Base-by-base conservation (phyloP, 2,888 invertebrate genomes). In the Trimorus sp. region DNA sequence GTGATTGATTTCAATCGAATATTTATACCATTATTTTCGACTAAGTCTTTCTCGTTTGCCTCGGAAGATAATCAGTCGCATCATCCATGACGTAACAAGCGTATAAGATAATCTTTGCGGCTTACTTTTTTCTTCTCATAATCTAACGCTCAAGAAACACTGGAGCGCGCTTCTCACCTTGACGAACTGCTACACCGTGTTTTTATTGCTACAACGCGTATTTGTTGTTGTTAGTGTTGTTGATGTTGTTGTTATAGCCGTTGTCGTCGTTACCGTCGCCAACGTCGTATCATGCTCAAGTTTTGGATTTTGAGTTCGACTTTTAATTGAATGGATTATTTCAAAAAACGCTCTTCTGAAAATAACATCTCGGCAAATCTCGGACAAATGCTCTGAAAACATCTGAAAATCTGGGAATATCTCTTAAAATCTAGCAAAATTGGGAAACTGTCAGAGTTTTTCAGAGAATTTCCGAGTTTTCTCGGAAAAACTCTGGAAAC, bases 141-240 rank as follows among this genome's bases (percentile, higher is more conserved):
- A 66, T 83, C 76, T 77, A 79, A 77, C 83, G 79, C 83, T 79
- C 79, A 79, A 83, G 69, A 75, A 7, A 71, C 83, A 83, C 83
- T 77, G 77, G 79, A 79, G 79, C 79, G 79, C 83, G 83, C 79
- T 83, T 83, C 79, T 83, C 79, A 77, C 79, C 83, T 80, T 79
- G 83, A 83, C 81, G 59, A 77, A 77, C 76, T 73, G 76, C 76
- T 77, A 53, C 58, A 53, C 81, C 76, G 76, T 73, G 73, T 73
- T 81, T 76, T 76, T 68, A 65, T 68, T 73, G 66, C 71, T 56
- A 66, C 54, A 37, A 76, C 53, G 70, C 54, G 60, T 70, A 71
- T 80, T 76, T 58, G 70, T 75, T 80, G 65, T 75, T 80, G 80
- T 80, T 80, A 75, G 75, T 80, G 80, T 80, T 75, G 75, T 74